Conservation (phyloP, 2,113 vertebrate species). For the Cricetomys ansorgei region DNA sequence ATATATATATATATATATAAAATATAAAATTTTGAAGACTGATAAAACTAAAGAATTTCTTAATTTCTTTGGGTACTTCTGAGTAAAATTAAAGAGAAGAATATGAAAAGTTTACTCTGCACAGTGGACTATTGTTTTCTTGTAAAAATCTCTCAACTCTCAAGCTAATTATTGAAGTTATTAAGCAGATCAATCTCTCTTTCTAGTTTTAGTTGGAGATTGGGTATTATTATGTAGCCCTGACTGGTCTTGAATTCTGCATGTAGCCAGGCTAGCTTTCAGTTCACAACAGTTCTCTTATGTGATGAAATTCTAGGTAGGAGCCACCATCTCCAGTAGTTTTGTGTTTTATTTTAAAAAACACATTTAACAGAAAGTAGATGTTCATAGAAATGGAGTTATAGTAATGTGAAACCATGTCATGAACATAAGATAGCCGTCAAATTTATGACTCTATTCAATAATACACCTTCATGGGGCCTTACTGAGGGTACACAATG, state of each 20-base stretch:
- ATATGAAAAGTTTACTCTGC: neutral
- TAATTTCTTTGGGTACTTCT: neutral
- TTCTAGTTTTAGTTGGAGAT: neutral
- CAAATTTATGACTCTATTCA: neutral
- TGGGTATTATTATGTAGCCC: neutral
- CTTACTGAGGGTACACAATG: neutral
- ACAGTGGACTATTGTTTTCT: neutral
- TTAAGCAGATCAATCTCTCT: neutral
- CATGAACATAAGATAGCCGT: neutral
- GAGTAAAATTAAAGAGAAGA: neutral
- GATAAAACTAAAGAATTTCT: neutral
- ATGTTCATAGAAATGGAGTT: neutral
- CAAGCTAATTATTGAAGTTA: constrained; percentile 5
- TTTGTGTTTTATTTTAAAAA: constrained; percentile 51
- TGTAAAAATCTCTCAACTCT: neutral
- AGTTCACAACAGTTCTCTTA: neutral
- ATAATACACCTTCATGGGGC: neutral
- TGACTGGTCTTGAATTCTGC: neutral
- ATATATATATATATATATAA: neutral
- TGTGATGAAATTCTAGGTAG: neutral
- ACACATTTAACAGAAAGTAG: neutral
- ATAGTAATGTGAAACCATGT: neutral
- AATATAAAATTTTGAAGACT: neutral
- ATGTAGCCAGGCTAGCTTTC: neutral
- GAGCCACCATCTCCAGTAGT: neutral